Base-by-base conservation (phyloP, 2,797 vertebrate genomes). In the Periophthalmus magnuspinnatus region DNA sequence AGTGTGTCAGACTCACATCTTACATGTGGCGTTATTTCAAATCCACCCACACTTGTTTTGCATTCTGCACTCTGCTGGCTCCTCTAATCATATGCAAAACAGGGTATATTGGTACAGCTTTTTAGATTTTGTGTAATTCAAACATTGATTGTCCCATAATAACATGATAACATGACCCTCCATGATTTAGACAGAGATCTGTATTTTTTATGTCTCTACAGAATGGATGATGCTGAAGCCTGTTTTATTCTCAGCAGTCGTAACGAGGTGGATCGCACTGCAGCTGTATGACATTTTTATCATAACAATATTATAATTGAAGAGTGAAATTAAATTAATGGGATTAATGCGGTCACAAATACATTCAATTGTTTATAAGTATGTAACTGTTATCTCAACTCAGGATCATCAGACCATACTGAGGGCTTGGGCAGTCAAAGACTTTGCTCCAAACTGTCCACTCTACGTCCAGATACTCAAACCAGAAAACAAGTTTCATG, bases 401-500 rank as follows among this genome's bases (percentile, higher is more conserved):
- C 76, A 98, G 97, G 97, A 98, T 81, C 96, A 98, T 74, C 96
- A 98, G 88, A 98, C 96, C 69, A 98, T 98, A 82, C 88, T 97
- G 81, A 94, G 97, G 89, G 97, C 98, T 0, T 99, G 96, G 97
- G 97, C 96, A 0, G 97, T 97, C 70, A 98, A 98, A 81, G 96
- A 98, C 75, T 98, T 98, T 21, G 96, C 96, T 78, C 98, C 98
- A 66, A 99, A 98, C 70, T 98, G 98, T 69, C 98, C 98, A 64
- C 93, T 99, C 48, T 99, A 99, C 34, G 98, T 99, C 56, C 98
- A 99, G 63, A 99, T 99, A 80, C 90, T 99, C 81, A 99, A 99
- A 87, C 98, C 98, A 19, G 98, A 99, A 87, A 99, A 99, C 80
- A 99, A 99, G 91, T 99, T 99, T 79, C 98, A 99, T 71, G 98